Evolutionary conservation across 1,140 invertebrate genomes (phyloP), one percentile per base, ranked within the genome.

Genomic region (Ceratina australensis): DNA sequence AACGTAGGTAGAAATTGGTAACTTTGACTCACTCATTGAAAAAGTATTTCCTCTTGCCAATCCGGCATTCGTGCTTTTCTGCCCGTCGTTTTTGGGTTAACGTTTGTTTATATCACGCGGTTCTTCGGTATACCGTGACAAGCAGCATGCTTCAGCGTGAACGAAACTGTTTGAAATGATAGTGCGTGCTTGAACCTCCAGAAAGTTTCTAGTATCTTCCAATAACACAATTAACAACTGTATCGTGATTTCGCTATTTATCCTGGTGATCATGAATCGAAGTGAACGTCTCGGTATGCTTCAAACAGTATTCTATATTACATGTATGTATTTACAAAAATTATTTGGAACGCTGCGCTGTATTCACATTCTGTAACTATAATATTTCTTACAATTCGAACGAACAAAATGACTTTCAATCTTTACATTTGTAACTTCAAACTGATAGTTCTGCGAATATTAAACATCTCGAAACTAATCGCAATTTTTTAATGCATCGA

Each of bases 1-100:
- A 91, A 92, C 89, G 86, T 90, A 91, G 87, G 81, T 91, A 91
- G 88, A 92, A 91, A 92, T 90, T 92, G 91, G 90, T 91, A 92
- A 92, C 90, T 92, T 91, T 90, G 87, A 92, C 89, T 91, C 91
- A 92, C 90, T 90, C 90, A 88, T 91, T 91, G 90, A 89, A 89
- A 90, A 91, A 90, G 87, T 90, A 90, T 73, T 61, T 69, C 26
- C 72, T 47, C 28, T 64, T 57, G 71, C 65, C 75, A 85, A 84
- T 67, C 72, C 72, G 84, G 73, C 83, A 73, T 57, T 82, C 80
- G 47, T 79, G 50, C 24, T 83, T 82, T 66, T 42, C 63, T 82
- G 88, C 86, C 89, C 84, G 72, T 91, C 90, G 89, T 91, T 92
- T 89, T 76, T 92, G 91, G 91, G 87, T 91, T 90, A 88, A 90